Evolutionary conservation across 2,888 invertebrate genomes (phyloP).

Genomic region (Lasius platythorax): DNA sequence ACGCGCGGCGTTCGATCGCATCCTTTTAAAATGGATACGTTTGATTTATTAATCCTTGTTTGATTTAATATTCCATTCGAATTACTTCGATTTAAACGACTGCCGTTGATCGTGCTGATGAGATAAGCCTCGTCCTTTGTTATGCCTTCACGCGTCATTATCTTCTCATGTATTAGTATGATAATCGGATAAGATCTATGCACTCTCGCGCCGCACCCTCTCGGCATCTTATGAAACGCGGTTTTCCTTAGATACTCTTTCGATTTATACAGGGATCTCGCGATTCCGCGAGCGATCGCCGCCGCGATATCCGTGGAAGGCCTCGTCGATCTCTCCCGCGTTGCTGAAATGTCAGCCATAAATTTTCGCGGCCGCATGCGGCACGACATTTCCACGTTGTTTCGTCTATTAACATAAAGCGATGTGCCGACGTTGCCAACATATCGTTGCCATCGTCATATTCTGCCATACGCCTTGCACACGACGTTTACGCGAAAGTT

Average conservation of each 20-base stretch:
- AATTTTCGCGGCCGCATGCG: slow-evolving; percentile 64
- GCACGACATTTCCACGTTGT: slow-evolving; percentile 71
- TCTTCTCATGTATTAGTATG: slow-evolving; percentile 30
- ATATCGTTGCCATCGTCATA: slow-evolving; percentile 50
- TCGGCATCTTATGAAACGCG: slow-evolving; percentile 45
- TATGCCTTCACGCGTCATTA: slow-evolving; percentile 19
- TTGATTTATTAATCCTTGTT: slow-evolving; percentile 69
- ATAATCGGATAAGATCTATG: slow-evolving; percentile 55
- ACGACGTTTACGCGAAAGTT: slow-evolving; percentile 34
- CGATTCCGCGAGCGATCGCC: slow-evolving; percentile 43
- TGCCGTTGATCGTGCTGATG: slow-evolving; percentile 41
- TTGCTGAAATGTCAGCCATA: slow-evolving; percentile 75
- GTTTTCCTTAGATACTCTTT: slow-evolving; percentile 46
- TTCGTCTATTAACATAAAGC: slow-evolving; percentile 73
- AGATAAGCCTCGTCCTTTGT: slow-evolving; percentile 40
- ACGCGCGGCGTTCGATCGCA: slow-evolving; percentile 35
- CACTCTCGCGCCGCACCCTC: slow-evolving; percentile 40
- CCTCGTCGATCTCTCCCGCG: slow-evolving; percentile 40
- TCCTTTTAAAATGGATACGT: slow-evolving; percentile 56
- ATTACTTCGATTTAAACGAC: slow-evolving; percentile 43
- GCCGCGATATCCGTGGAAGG: slow-evolving; percentile 37
- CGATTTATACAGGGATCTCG: slow-evolving; percentile 48
- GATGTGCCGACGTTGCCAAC: slow-evolving; percentile 58
- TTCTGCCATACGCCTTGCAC: slow-evolving; percentile 45
- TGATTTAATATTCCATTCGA: slow-evolving; percentile 65